A percentile compares a stretch with the other conserved stretches of the same genome.
Conservation (phyloP, 2,888 invertebrate genomes). For the Ferrisia virgata region DNA sequence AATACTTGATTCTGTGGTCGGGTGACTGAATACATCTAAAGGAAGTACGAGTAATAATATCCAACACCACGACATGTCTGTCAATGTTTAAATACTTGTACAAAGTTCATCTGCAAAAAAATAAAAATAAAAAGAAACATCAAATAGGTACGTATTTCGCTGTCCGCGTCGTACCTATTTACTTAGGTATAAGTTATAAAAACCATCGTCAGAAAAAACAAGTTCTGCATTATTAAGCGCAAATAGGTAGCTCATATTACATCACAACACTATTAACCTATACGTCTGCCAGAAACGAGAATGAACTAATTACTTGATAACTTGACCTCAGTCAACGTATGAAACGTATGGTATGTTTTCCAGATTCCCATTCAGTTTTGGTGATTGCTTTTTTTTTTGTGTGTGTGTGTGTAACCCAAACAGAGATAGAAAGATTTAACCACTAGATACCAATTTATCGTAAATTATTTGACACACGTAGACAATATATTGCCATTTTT, state of each 20-base stretch:
- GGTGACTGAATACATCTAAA: background rate
- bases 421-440: background rate
- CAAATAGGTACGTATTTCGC: background rate
- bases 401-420: background rate
- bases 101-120: constrained; percentile 7
- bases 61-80: constrained; percentile 4
- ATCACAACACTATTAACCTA: constrained; percentile 32
- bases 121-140: background rate
- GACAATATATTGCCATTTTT: background rate
- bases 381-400: background rate
- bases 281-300: constrained; percentile 21
- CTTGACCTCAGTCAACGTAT: constrained; percentile 29
- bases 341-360: background rate
- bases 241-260: constrained; percentile 1
- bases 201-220: background rate
- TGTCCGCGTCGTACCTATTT: too few species aligned
- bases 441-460: background rate
- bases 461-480: constrained; percentile 7
- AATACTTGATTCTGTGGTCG: background rate
- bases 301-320: constrained; percentile 41
- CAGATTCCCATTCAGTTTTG: background rate
- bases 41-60: constrained; percentile 7
- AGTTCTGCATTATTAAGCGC: constrained; percentile 32
- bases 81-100: background rate
- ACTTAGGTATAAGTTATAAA: background rate